These are phyloP conservation scores for Pelecanoides urinatrix DNA, from an alignment of 2,113 vertebrate species.

Conservation along the genomic window DNA sequence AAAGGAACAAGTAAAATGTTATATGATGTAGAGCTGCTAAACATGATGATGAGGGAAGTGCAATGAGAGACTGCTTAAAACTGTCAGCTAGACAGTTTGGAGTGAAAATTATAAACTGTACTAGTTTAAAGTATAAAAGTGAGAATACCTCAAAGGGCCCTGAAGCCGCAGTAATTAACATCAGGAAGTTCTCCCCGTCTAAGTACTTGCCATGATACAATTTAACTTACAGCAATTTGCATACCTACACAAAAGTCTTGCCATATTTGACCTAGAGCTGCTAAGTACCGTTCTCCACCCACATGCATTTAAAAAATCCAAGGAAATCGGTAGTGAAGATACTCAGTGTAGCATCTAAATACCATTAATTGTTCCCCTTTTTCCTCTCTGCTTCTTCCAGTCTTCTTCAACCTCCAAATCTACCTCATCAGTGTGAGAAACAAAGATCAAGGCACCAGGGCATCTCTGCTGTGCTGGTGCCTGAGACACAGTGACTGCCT, in stretches of 20 bases:
- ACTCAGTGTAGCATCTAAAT: background rate
- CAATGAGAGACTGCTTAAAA: background rate
- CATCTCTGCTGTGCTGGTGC: background rate
- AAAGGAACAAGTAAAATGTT: background rate
- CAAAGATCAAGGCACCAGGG: background rate
- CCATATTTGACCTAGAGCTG: background rate
- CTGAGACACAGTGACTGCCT: background rate
- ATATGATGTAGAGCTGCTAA: background rate
- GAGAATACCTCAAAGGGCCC: background rate
- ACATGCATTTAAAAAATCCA: background rate
- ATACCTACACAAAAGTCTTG: background rate
- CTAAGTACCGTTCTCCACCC: background rate
- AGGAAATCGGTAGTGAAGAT: background rate
- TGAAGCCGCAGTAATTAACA: background rate
- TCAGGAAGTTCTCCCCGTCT: background rate
- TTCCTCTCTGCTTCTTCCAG: background rate
- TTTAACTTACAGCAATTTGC: background rate
- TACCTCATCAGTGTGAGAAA: background rate
- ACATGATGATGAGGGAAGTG: background rate
- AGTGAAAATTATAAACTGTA: background rate
- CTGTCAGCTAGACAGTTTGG: background rate
- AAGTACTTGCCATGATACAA: background rate
- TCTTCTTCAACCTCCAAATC: background rate
- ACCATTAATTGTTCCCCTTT: background rate
- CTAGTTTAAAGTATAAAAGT: background rate